A percentile compares a stretch with the other conserved stretches of the same genome.
Conservation (phyloP, 1,140 invertebrate species). For the Sarcophaga peregrina region DNA sequence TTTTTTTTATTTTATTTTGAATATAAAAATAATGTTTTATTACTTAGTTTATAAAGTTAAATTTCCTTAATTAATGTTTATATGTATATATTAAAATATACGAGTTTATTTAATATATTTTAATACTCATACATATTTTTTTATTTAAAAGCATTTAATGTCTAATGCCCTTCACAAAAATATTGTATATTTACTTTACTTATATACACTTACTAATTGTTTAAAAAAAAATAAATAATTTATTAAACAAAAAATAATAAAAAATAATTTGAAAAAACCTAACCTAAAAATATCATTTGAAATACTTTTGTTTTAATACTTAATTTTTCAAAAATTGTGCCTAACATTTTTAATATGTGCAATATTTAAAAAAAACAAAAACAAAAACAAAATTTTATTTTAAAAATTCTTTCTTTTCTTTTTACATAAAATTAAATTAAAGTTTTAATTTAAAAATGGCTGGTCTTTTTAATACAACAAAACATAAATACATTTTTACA, state of each 20-base stretch:
- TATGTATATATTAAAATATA: constrained; percentile 28
- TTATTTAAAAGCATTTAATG: constrained; percentile 6
- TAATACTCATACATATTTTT: background rate
- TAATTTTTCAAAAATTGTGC: constrained; percentile 35
- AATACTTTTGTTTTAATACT: too few relatives aligned
- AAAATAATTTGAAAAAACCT: constrained; percentile 26
- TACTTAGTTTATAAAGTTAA: constrained; percentile 5
- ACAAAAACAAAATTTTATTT: too few relatives aligned
- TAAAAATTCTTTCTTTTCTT: too few relatives aligned
- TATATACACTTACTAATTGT: background rate
- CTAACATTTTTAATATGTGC: constrained; percentile 41
- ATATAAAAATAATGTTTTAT: constrained; percentile 17
- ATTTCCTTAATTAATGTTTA: too few relatives aligned
- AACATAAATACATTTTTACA: too few relatives aligned
- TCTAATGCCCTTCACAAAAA: background rate
- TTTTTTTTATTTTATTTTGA: constrained; percentile 17
- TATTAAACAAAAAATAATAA: too few relatives aligned
- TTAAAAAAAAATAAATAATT: background rate
- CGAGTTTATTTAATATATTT: background rate
- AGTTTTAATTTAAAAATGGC: too few relatives aligned
- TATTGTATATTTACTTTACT: background rate
- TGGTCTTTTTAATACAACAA: too few relatives aligned
- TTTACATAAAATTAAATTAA: too few relatives aligned
- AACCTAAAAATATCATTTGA: background rate
- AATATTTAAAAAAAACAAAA: background rate